These are phyloP conservation scores for Crotalus adamanteus DNA, from an alignment of 2,797 vertebrate species.

Conservation along the genomic window DNA sequence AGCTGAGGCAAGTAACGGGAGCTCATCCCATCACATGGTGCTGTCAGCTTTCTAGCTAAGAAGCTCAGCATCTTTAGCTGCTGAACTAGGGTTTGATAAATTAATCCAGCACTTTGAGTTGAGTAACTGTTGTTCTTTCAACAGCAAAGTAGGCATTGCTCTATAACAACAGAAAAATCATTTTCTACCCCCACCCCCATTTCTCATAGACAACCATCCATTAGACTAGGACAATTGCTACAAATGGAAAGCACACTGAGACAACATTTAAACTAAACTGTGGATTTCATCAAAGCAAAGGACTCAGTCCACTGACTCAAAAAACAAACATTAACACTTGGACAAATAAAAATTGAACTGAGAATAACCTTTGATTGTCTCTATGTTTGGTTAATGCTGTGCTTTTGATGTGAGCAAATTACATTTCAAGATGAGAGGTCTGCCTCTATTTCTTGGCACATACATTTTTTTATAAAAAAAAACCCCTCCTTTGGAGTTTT, in stretches of 20 bases:
- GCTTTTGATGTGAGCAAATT: neutral
- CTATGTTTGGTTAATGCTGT: neutral
- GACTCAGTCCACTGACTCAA: neutral
- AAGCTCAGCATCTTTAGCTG: neutral
- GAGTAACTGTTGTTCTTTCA: neutral
- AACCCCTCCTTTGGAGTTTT: neutral
- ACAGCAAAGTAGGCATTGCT: neutral
- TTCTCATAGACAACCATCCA: neutral
- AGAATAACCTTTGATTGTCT: neutral
- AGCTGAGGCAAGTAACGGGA: neutral
- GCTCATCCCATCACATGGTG: neutral
- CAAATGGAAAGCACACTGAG: neutral
- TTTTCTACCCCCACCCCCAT: neutral
- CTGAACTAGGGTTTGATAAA: neutral
- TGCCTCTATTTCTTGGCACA: neutral
- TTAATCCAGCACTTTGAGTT: neutral
- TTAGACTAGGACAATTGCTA: neutral
- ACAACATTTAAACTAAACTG: neutral
- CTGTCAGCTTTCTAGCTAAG: neutral
- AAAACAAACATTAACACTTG: neutral
- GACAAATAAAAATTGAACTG: neutral
- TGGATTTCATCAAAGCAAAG: neutral
- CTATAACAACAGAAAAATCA: neutral
- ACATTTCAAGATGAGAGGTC: too few species aligned
- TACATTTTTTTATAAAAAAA: neutral